Percentiles rank a stretch among this genome's conserved stretches.
Evolutionary conservation across 2,113 vertebrate species (phyloP).

Genomic region (Nerophis ophidion): DNA sequence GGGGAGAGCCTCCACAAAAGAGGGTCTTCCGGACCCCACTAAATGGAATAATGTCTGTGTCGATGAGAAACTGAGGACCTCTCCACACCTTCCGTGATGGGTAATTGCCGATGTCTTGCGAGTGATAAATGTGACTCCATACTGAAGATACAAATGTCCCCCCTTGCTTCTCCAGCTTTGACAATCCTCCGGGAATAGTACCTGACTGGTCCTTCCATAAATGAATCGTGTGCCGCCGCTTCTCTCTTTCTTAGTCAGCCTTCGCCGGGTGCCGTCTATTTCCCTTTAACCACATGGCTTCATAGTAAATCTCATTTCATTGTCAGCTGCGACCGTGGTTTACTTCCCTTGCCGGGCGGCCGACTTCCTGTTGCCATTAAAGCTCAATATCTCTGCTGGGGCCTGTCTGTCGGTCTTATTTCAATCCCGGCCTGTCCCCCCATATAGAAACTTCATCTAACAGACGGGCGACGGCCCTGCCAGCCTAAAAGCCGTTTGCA

Average conservation of each 20-base stretch:
- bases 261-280: conserved; percentile 47
- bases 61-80: conserved; percentile 59
- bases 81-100: conserved; percentile 59
- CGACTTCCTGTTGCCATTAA: conserved; percentile 70
- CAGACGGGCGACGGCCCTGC: conserved; percentile 51
- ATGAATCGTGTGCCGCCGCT: conserved; percentile 37
- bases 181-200: conserved; percentile 56
- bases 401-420: conserved; percentile 64
- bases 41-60: conserved; percentile 65
- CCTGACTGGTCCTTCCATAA: conserved; percentile 43
- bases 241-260: conserved; percentile 38
- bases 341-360: conserved; percentile 59
- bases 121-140: conserved; percentile 65
- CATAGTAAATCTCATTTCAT: conserved; percentile 70
- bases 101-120: conserved; percentile 67
- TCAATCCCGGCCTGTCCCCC: conserved; percentile 58
- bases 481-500: conserved; percentile 56
- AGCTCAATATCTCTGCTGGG: conserved; percentile 68
- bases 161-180: conserved; percentile 33
- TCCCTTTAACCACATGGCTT: conserved; percentile 64
- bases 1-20: conserved; percentile 43
- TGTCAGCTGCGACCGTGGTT: conserved; percentile 63
- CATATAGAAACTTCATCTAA: conserved; percentile 63
- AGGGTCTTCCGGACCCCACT: conserved; percentile 35
- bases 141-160: conserved; percentile 53